Evolutionary conservation across 2,113 vertebrate genomes (phyloP), one percentile per base, ranked within the genome.

Genomic region (Bubalus kerabau): DNA sequence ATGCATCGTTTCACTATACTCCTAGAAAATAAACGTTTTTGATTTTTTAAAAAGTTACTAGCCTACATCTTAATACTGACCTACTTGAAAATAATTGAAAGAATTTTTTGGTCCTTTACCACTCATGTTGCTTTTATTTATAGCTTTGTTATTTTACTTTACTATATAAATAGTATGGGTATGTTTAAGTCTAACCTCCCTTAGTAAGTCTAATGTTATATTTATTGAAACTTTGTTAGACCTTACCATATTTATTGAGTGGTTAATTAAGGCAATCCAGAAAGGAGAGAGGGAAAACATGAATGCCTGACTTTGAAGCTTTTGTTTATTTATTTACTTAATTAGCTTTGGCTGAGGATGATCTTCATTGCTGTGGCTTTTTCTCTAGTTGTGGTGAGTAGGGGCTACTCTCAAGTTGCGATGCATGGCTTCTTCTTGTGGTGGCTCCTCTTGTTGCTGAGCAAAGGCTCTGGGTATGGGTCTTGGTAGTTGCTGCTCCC

Each of bases 41-140:
- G 5, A 71, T 40, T 91, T 78, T 5, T 5, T 10, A 13, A 60
- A 36, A 85, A 43, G 14, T 46, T 16, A 86, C 28, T 95, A 36
- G 81, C 17, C 28, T 80, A 32, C 50, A 83, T 56, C 24, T 76
- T 93, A 91, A 40, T 95, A 57, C n/a, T 88, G 57, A 54, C 5
- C 19, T 94, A 78, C 43, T 7, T 83, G 83, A 89, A 87, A 56
- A 50, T 40, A 89, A 54, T 56, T 78, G 36, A 95, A 84, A 88
- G 4, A 56, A 87, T 84, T 80, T 90, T 26, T 86, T 83, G 91
- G 62, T 28, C 7, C 19, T 89, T 91, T 85, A 16, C 30, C 56
- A 1, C 1, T 94, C 19, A n/a, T 8, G 3, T 88, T 96, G 13
- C 36, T 59, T 86, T 90, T 89, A 78, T 46, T 91, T 89, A 17